These are phyloP conservation scores for Phalera bucephala DNA, from an alignment of 2,888 invertebrate species.

Conservation along the genomic window DNA sequence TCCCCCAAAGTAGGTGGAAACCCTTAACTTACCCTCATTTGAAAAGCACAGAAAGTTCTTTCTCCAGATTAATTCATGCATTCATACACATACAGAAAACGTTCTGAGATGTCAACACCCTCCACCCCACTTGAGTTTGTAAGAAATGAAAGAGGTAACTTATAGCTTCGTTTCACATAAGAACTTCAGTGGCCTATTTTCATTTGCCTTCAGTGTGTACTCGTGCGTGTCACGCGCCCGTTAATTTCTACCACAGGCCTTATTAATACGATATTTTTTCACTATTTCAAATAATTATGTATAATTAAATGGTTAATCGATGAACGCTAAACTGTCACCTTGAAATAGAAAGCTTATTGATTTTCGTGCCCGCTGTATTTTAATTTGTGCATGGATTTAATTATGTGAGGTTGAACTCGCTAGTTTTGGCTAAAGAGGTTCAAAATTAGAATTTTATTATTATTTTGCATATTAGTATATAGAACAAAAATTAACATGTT, in stretches of 20 bases:
- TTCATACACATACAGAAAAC: background rate
- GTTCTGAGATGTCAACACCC: background rate
- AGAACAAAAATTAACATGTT: too few species aligned
- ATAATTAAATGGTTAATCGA: constrained; percentile 30
- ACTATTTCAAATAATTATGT: constrained; percentile 28
- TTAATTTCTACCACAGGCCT: constrained; percentile 41
- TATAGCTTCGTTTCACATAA: constrained; percentile 3
- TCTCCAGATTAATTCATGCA: too few species aligned
- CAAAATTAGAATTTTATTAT: too few species aligned
- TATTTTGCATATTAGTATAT: too few species aligned
- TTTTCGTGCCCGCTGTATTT: constrained; percentile 24
- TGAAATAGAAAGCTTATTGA: constrained; percentile 30
- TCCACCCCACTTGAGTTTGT: too few species aligned
- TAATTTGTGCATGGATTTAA: constrained; percentile 24
- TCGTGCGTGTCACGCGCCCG: constrained; percentile 40
- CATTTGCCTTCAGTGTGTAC: constrained; percentile 39
- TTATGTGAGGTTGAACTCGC: too few species aligned
- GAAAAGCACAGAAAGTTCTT: too few species aligned
- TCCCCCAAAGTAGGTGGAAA: too few species aligned
- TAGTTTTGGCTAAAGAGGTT: too few species aligned
- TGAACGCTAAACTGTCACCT: constrained; percentile 32
- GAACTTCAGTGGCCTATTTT: constrained; percentile 14
- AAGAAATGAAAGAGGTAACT: too few species aligned
- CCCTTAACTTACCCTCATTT: too few species aligned
- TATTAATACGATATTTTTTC: constrained; percentile 43